Base-by-base conservation (phyloP, 2,113 vertebrate genomes). In the Polyodon spathula region DNA sequence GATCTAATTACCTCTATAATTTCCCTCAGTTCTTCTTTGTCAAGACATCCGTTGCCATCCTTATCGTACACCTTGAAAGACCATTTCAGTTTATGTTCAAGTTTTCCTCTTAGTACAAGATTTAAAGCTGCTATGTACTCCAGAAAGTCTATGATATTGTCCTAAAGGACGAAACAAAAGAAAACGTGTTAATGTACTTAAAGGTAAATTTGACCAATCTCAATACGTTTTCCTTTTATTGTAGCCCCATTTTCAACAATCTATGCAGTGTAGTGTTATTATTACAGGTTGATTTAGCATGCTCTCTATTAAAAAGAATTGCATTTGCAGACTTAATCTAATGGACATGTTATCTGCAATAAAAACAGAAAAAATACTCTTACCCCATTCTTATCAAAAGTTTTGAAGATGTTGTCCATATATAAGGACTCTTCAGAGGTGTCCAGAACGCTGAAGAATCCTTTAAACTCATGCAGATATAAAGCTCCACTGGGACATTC, bases 11-110 rank as follows among this genome's bases (percentile, higher is more conserved):
- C 73, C 71, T 60, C 63, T 4, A 78, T 68, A 40, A 77, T 79
- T 56, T 71, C 69, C 15, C 9, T 51, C 7, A 81, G 55, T 46
- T 81, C 77, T 0, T 8, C 1, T 61, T 62, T 71, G 59, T 79
- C 73, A 1, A 81, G 63, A 16, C 51, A 60, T 1, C 76, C 75
- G 17, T 78, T 81, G 10, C 68, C 64, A 54, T 81, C 75, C 1
- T 40, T 53, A 62, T 83, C 79, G 42, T 75, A 79, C 10, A 80
- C 73, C 42, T 82, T 82, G 60, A 79, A 78, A 2, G 76, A 73
- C 78, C 76, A 80, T 5, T 67, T 66, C 58, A 82, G 66, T 43
- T 76, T 78, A 15, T 78, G 72, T 43, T 81, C 75, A n/a, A 74
- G 69, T 63, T 66, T 73, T 4, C 76, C 77, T 7, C 76, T 54